Base-by-base conservation (phyloP, 2,113 vertebrate genomes). In the Neodontobutis hainanensis region DNA sequence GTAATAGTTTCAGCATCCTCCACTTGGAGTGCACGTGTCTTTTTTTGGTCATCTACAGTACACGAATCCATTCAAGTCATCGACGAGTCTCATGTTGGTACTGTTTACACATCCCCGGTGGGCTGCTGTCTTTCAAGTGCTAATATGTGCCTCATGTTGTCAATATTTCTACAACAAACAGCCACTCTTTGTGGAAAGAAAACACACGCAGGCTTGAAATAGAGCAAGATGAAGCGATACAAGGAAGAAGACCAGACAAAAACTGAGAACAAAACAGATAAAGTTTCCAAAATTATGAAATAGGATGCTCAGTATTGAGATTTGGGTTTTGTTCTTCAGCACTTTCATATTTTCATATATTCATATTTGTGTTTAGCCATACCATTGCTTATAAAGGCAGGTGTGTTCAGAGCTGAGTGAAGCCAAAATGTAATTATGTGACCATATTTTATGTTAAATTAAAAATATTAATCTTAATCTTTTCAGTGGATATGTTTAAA, bases 31-130 rank as follows among this genome's bases (percentile, higher is more conserved):
- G 55, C 42, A 9, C 36, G 38, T 75, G 78, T 84, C 80, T 65
- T 84, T 84, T 61, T 76, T 74, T 52, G 64, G 77, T 70, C 81
- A 63, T 78, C 80, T 64, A 73, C n/a, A n/a, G n/a, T n/a, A n/a
- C 78, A 85, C 79, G 83, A 80, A 85, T 84, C 67, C 67, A 61
- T 83, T 87, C 70, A 74, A 35, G 46, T 69, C 71, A 87, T 90
- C 52, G 61, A 88, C 68, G 19, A 49, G 68, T 48, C 9, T 71
- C 76, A 51, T 80, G 80, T 60, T 62, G 80, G 58, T 72, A 60
- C 52, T 84, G 51, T 82, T 90, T 87, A 82, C 78, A 77, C 65
- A 53, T 73, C 65, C 83, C 77, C 68, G 57, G 77, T 80, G 82
- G 75, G 76, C 49, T 2, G n/a, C 59, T 74, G 68, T 55, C 73